Evolutionary conservation across 2,797 vertebrate genomes (phyloP), one percentile per base, ranked within the genome.

Genomic region (Typhlichthys subterraneus): DNA sequence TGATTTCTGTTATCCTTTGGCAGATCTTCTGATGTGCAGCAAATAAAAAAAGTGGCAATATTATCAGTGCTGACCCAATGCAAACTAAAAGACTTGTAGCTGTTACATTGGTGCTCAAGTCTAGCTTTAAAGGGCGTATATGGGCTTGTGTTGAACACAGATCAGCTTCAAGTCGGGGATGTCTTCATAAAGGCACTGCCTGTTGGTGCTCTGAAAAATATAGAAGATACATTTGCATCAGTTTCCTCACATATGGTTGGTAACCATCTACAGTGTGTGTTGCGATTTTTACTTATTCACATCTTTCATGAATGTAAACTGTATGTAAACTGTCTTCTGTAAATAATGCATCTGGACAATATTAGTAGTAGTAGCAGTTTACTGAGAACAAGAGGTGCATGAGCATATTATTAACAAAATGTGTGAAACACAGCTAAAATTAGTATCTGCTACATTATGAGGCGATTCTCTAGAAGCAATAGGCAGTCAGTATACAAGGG

Each of bases 101-200:
- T 81, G 88, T 92, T 83, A 12, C 31, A 72, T 84, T 83, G 85
- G 77, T 75, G 59, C 50, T 76, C 67, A 75, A 82, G 79, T 82
- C 82, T 87, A 81, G 82, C 55, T 55, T 73, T 62, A 69, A 82
- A 88, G 83, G 81, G 77, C 85, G 83, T 83, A 12, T 42, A 42
- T 0, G 69, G 72, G 66, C 72, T 68, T 71, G 76, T 72, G 72
- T 67, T 50, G 74, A 23, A 75, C 72, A 85, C 66, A 59, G 57
- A 67, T 87, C 83, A 89, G 82, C 82, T 85, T 87, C 80, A 83
- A 63, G 72, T 77, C 1, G 56, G 71, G 53, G 75, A 84, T 57
- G 67, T 87, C 77, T 72, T 89, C 79, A 78, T 72, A 75, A 92
- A 93, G 93, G 90, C 89, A 93, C 90, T 89, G 88, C 84, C 79